Base-by-base conservation (phyloP, 2,113 vertebrate genomes). In the Entosphenus tridentatus region DNA sequence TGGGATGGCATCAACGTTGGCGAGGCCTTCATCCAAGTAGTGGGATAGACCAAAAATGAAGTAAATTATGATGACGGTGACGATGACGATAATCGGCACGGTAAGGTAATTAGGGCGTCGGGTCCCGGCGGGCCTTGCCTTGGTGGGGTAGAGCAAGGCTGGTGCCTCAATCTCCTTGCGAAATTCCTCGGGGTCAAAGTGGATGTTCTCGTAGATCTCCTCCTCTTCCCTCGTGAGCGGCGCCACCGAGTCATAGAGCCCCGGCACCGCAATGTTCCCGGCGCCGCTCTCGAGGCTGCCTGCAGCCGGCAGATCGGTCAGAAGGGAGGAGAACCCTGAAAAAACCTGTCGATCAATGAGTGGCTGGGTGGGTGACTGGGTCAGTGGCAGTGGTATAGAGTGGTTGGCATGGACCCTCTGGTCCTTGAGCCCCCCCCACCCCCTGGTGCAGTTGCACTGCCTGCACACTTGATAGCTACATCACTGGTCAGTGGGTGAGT, bases 111-210 rank as follows among this genome's bases (percentile, higher is more conserved):
- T 11, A 56, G n/a, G 18, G 10, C 2, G 10, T 16, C 10, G 10
- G 62, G n/a, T 16, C n/a, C n/a, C 21, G 62, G 2, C n/a, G 18
- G 68, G 57, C 12, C 12, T 39, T 75, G 83, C 91, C 85, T 96
- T 95, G 72, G 76, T 75, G 74, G 73, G 69, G 57, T 95, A 87
- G 67, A 96, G 75, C 3, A 96, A 79, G 65, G 75, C 76, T 54
- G 21, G 0, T 1, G 82, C 77, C 8, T 90, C 90, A n/a, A 88
- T 73, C 21, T 96, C 90, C 75, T 78, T 82, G 68, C 82, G 76
- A 57, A 89, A 96, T 58, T 98, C 93, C 9, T 75, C 57, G 78
- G 93, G 11, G 71, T 96, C 87, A 69, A 98, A 98, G 69, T 98
- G 90, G 10, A 96, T 96, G 69, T 83, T 79, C 56, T 92, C 81